Conservation (phyloP, 2,797 vertebrate species). For the Catamblyrhynchus diadema region DNA sequence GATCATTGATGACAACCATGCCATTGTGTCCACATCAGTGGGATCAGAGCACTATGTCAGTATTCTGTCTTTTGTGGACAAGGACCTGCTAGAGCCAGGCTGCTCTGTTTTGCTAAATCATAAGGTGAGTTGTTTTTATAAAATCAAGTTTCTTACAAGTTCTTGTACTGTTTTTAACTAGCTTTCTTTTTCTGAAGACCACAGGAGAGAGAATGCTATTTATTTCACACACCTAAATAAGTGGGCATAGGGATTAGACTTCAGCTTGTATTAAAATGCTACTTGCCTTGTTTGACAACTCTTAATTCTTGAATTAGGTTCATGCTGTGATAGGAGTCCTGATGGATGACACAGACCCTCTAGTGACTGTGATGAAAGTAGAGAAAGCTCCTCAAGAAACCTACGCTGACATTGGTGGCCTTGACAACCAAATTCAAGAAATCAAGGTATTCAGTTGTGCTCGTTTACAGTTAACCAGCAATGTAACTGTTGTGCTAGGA, state of each 20-base stretch:
- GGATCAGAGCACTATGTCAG: constrained; percentile 98
- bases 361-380: constrained; percentile 98
- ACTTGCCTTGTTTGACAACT: neutral
- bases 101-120: constrained; percentile 97
- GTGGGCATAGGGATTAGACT: neutral
- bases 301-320: constrained; percentile 75
- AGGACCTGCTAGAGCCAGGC: constrained; percentile 94
- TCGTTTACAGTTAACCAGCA: neutral
- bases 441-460: constrained; percentile 84
- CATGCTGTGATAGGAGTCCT: constrained; percentile 97
- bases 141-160: neutral
- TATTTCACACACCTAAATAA: neutral
- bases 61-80: constrained; percentile 97
- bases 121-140: constrained; percentile 78
- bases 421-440: constrained; percentile 98
- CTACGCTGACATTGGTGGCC: constrained; percentile 93
- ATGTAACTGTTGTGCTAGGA: neutral
- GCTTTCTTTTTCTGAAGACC: neutral
- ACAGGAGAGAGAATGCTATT: neutral
- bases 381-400: constrained; percentile 98
- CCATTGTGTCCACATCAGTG: constrained; percentile 96
- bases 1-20: constrained; percentile 98
- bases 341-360: constrained; percentile 96
- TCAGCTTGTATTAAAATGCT: neutral
- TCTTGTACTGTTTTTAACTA: neutral